Conservation (phyloP, 92 coral and sea anemone genomes). For the Palythoa grandis region DNA sequence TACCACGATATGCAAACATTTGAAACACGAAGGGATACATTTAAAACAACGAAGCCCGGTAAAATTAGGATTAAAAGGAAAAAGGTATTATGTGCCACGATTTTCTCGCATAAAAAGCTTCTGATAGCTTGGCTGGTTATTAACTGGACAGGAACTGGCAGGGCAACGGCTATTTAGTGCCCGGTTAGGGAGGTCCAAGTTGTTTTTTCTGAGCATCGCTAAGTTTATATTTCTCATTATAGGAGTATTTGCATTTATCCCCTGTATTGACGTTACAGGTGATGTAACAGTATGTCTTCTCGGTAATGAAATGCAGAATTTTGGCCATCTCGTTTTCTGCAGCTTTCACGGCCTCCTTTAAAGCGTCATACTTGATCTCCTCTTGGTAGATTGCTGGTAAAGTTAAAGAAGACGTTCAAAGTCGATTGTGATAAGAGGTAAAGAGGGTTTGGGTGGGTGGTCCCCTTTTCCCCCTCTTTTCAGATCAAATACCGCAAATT, state of each 20-base stretch:
- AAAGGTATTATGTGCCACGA: no score
- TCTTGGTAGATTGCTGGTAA: conserved; percentile 20
- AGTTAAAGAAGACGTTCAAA: background rate
- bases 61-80: no score
- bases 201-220: background rate
- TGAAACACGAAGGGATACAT: no score
- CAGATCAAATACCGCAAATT: no score
- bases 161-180: background rate
- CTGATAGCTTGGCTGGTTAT: no score
- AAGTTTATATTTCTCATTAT: background rate
- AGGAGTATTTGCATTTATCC: background rate
- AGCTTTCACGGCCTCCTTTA: conserved; percentile 5
- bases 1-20: no score
- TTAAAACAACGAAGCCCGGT: no score
- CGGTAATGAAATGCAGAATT: background rate
- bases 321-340: conserved; percentile 17
- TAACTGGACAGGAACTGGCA: no score
- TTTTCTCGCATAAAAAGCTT: no score
- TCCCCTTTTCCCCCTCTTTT: no score
- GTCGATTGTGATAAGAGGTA: background rate
- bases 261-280: background rate
- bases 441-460: no score
- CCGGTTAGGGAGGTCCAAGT: background rate
- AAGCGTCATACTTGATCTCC: conserved; percentile 14
- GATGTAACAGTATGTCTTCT: background rate